Base-by-base conservation (phyloP, 2,888 invertebrate species). In the Mythimna albipuncta region DNA sequence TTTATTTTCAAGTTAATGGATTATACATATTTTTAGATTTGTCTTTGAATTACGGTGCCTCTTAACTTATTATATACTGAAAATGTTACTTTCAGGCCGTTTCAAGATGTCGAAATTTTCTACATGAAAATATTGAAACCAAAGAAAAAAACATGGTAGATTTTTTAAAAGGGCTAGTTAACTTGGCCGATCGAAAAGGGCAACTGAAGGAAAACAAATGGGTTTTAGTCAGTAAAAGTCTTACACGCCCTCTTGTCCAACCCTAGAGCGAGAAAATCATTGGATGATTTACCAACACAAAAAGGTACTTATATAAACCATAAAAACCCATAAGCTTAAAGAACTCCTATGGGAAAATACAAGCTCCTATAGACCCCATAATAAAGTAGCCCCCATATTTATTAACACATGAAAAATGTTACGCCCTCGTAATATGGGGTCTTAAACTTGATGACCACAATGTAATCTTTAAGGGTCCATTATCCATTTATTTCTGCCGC, bases 1-100 rank as follows among this genome's bases (percentile, higher is more conserved):
- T 59, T 68, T 59, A 38, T 68, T 61, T 69, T 38, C 47, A 47
- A 73, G n/a, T 32, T 26, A 68, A 10, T 50, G 10, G 41, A 21
- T 66, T 58, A 21, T 13, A 13, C 21, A 41, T 73, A 13, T 16
- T 19, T 6, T 44, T 6, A 0, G 19, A 11, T 32, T 73, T 41
- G 32, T 55, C 19, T 64, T 44, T 44, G 44, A 44, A 44, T 11
- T 44, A 4, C 11, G 4, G 3, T 11, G 4, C 13, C 13, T 44
- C 44, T 44, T 44, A 11, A 44, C 11, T 13, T 44, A 2, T 47
- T 47, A 0, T 47, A 19, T 47, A 16, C 16, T 47, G 47, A 13
- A 47, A 16, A 47, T 47, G 47, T 47, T 16, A 47, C 16, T 47
- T 47, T 16, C 16, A 47, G 3, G 16, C 55, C 13, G 13, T 32